These are phyloP conservation scores for Semicossyphus pulcher DNA, from an alignment of 2,113 vertebrate genomes.

Conservation along the genomic window DNA sequence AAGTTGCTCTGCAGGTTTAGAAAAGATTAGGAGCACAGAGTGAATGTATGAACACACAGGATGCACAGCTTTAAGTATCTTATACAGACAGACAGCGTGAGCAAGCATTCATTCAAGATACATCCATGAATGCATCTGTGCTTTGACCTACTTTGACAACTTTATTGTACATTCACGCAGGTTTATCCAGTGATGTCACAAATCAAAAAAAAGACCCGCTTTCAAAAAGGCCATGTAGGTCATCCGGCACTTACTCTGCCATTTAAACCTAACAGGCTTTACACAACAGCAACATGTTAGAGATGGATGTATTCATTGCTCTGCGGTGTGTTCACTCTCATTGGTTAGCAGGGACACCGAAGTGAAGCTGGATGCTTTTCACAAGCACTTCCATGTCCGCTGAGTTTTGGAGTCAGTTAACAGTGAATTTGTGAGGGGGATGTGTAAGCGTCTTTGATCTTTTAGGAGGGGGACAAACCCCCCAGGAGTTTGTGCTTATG, in stretches of 20 bases:
- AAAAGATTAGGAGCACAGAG: neutral
- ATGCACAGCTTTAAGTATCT: neutral
- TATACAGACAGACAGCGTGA: neutral
- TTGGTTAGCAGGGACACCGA: neutral
- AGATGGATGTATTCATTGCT: neutral
- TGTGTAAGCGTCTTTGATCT: conserved; percentile 28
- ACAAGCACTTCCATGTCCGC: conserved; percentile 1
- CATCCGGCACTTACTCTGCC: neutral
- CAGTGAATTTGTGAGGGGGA: conserved; percentile 21
- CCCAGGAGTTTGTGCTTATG: conserved; percentile 17
- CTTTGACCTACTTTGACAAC: conserved; percentile 32
- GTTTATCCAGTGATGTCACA: conserved; percentile 4
- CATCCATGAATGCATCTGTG: conserved; percentile 19
- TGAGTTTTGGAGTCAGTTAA: conserved; percentile 17
- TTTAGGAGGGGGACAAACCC: neutral
- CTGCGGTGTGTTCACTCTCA: neutral
- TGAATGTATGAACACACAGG: neutral
- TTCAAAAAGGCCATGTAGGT: conserved; percentile 1
- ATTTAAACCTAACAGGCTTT: neutral
- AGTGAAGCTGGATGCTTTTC: conserved; percentile 2
- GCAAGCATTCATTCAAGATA: conserved; percentile 2
- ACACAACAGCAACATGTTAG: neutral
- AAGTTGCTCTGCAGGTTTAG: neutral
- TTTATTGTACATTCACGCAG: conserved; percentile 12
- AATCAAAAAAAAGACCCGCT: neutral